Evolutionary conservation across 2,888 invertebrate genomes (phyloP).

Genomic region (Argyresthia goedartella): DNA sequence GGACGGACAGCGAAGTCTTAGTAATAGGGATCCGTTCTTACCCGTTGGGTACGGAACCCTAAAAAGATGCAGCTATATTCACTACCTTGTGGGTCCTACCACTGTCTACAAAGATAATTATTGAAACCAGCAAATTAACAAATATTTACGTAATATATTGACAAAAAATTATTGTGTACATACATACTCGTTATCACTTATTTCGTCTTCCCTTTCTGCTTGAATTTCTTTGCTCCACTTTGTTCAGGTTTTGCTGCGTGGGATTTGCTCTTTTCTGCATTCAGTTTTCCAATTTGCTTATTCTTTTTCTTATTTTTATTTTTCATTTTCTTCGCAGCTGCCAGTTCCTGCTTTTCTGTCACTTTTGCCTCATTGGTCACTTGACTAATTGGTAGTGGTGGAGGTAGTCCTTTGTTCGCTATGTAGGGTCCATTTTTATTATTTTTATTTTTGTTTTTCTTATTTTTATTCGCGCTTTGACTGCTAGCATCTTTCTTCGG

Average conservation of each 20-base stretch:
- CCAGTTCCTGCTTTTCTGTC: constrained; percentile 21
- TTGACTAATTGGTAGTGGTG: neutral
- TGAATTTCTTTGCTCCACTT: constrained; percentile 26
- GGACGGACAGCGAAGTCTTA: too few relatives aligned
- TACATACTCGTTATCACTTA: neutral
- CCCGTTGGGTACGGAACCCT: too few relatives aligned
- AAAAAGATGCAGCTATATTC: too few relatives aligned
- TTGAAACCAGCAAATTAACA: neutral
- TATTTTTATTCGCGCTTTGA: neutral
- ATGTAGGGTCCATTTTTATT: constrained; percentile 1
- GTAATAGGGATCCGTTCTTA: too few relatives aligned
- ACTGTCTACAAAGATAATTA: too few relatives aligned
- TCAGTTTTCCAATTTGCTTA: constrained; percentile 46
- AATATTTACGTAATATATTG: neutral
- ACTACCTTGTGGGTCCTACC: too few relatives aligned
- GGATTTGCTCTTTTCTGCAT: constrained; percentile 24
- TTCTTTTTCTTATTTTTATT: constrained; percentile 39
- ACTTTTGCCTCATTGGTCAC: constrained; percentile 10
- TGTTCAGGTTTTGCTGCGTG: constrained; percentile 15
- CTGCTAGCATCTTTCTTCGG: neutral
- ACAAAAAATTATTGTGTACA: neutral
- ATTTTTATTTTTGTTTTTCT: constrained; percentile 10
- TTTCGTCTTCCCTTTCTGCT: constrained; percentile 18
- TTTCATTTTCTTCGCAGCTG: constrained; percentile 43
- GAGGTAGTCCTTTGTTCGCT: neutral